Evolutionary conservation across 1,140 invertebrate genomes (phyloP), one percentile per base, ranked within the genome.

Genomic region (Whitmania pigra): DNA sequence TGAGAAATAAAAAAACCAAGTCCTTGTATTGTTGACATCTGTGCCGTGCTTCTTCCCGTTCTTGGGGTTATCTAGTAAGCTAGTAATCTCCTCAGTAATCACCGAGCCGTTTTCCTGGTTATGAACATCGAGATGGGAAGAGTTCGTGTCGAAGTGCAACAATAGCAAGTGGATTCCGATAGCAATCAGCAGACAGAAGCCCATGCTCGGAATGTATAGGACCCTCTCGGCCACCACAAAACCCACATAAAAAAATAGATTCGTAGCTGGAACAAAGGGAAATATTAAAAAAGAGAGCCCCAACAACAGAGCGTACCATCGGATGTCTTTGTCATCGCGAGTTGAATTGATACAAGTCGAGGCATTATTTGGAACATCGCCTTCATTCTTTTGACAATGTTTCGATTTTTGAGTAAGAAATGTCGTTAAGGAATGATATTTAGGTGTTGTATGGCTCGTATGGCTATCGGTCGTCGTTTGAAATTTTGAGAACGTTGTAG

Each of bases 131-230:
- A 49, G 9, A 1, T 49, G 43, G 9, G 43, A 13, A 11, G 57
- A 13, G 9, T 22, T 63, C 22, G 22, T 63, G 9, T 63, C 57
- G 13, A 63, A 13, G 57, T 27, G 69, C 20, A 53, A 20, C 36
- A 49, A 27, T 36, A 70, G 53, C 40, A 53, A 22, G 67, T 76
- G 54, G 29, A 75, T 76, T 36, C 79, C 79, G 27, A 80, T 73
- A 4, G 90, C 91, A 7, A 97, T 86, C 3, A 97, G 84, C 78
- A 98, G 87, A 79, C 93, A 97, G 83, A 93, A 95, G 9, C 94
- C 94, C 91, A 97, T 95, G 9, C 93, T 96, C 7, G 94, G 94
- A 83, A 96, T 92, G 82, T 98, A 97, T 1, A 97, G 85, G 40
- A 97, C 89, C 76, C 94, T 84, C 83, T 98, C 94, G 0, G 94